Conservation (phyloP, 2,113 vertebrate genomes). For the Dipodomys stephensi region DNA sequence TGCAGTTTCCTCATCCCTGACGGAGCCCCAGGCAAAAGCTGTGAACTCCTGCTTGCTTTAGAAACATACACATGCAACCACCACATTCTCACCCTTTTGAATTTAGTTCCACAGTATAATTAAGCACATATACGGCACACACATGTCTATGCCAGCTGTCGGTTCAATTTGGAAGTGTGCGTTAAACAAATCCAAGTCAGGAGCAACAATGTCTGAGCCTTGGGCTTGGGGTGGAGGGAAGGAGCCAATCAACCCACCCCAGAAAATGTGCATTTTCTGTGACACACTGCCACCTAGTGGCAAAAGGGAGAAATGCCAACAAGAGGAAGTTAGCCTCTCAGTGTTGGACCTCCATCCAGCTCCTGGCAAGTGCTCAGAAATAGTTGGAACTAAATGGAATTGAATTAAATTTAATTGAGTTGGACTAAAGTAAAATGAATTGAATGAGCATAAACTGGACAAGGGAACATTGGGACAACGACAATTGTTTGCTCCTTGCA, state of each 20-base stretch:
- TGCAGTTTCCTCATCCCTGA: not conserved
- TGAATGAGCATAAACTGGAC: conserved; percentile 6
- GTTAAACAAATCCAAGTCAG: conserved; percentile 72
- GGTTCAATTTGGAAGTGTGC: conserved; percentile 76
- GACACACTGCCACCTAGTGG: conserved; percentile 76
- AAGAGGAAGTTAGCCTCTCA: not conserved
- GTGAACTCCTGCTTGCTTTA: conserved; percentile 31
- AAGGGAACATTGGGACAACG: not conserved
- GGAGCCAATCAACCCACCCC: not conserved
- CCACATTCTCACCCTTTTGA: conserved; percentile 71
- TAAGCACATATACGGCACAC: conserved; percentile 72
- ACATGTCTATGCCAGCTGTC: conserved; percentile 67
- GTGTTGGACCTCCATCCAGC: not conserved
- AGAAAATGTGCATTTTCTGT: not conserved
- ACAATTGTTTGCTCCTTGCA: not conserved
- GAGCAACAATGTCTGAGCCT: conserved; percentile 53
- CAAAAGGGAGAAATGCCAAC: not conserved
- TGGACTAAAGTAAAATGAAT: not conserved
- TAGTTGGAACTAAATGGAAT: conserved; percentile 32
- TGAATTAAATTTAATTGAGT: not conserved
- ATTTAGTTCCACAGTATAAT: conserved; percentile 78
- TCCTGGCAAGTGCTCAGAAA: not conserved
- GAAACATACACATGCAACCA: conserved; percentile 50
- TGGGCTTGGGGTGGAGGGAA: not conserved
- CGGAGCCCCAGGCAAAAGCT: conserved; percentile 60